phyloP scores from a whole-genome alignment of 2,888 invertebrate species.

The Timema podura region DNA sequence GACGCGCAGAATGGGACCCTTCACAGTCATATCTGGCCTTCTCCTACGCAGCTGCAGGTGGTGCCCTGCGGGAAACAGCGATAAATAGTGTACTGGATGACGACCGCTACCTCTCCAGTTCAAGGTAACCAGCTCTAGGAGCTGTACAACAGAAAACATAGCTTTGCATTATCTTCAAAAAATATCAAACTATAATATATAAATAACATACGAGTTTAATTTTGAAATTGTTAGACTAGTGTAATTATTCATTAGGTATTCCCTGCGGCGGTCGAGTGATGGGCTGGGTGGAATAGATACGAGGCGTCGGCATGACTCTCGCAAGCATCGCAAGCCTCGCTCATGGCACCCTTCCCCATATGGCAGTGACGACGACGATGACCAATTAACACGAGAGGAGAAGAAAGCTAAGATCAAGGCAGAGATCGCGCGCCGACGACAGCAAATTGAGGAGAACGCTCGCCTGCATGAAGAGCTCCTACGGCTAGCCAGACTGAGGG shows the following conservation, averaged over 20 bases:
- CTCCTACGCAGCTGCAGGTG: slow-evolving; percentile 42
- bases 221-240: slow-evolving; percentile 11
- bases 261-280: slow-evolving; percentile 39
- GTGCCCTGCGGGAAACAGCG: slow-evolving; percentile 43
- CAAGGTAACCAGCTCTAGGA: slow-evolving; percentile 31
- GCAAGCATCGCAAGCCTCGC: slow-evolving; percentile 43
- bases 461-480: slow-evolving; percentile 50
- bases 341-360: slow-evolving; percentile 53
- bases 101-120: slow-evolving; percentile 36
- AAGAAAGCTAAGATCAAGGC: slow-evolving; percentile 55
- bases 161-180: background rate
- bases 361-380: slow-evolving; percentile 49
- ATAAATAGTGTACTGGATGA: slow-evolving; percentile 43
- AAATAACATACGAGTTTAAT: background rate
- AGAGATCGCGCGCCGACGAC: slow-evolving; percentile 57
- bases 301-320: slow-evolving; percentile 37
- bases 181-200: background rate
- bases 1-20: slow-evolving; percentile 41
- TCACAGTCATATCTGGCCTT: slow-evolving; percentile 42
- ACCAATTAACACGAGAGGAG: slow-evolving; percentile 51
- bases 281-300: slow-evolving; percentile 34
- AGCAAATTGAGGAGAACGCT: slow-evolving; percentile 56
- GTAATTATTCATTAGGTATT: slow-evolving; percentile 33
- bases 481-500: slow-evolving; percentile 44
- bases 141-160: background rate